These are phyloP conservation scores for Chydorus sphaericus DNA, from an alignment of 2,888 invertebrate genomes.

Conservation along the genomic window DNA sequence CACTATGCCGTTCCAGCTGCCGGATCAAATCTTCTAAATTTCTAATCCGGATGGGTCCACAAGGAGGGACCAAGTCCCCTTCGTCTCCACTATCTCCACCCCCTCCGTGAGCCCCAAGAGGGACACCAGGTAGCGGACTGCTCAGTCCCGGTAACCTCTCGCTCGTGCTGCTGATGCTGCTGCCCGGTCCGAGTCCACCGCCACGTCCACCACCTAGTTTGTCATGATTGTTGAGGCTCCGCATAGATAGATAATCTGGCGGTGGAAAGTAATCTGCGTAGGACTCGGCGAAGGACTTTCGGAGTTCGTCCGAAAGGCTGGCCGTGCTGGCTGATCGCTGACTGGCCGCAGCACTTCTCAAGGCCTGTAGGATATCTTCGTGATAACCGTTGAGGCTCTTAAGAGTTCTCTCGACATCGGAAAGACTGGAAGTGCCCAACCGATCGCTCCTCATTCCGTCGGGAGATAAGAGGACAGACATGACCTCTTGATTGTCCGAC, in stretches of 20 bases:
- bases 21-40: constrained; percentile 81
- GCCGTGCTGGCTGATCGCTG: constrained; percentile 35
- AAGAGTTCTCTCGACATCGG: constrained; percentile 53
- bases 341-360: constrained; percentile 56
- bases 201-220: constrained; percentile 48
- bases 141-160: constrained; percentile 8
- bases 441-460: constrained; percentile 23
- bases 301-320: constrained; percentile 49
- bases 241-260: constrained; percentile 23
- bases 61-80: constrained; percentile 53
- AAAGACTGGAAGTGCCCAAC: constrained; percentile 21
- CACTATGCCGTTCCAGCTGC: constrained; percentile 72
- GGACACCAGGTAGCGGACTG: constrained; percentile 1
- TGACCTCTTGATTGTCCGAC: constrained; percentile 50
- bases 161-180: constrained; percentile 17
- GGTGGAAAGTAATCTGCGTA: constrained; percentile 26
- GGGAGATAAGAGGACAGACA: constrained; percentile 29
- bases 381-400: constrained; percentile 83
- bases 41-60: constrained; percentile 70
- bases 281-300: constrained; percentile 47
- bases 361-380: constrained; percentile 78
- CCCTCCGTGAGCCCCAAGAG: not conserved
- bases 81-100: constrained; percentile 46
- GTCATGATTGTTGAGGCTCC: constrained; percentile 45
- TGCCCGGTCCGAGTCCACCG: constrained; percentile 7